Evolutionary conservation across 1,140 invertebrate species (phyloP), one percentile per base, ranked within the genome.

Genomic region (Heliothis subflexa): DNA sequence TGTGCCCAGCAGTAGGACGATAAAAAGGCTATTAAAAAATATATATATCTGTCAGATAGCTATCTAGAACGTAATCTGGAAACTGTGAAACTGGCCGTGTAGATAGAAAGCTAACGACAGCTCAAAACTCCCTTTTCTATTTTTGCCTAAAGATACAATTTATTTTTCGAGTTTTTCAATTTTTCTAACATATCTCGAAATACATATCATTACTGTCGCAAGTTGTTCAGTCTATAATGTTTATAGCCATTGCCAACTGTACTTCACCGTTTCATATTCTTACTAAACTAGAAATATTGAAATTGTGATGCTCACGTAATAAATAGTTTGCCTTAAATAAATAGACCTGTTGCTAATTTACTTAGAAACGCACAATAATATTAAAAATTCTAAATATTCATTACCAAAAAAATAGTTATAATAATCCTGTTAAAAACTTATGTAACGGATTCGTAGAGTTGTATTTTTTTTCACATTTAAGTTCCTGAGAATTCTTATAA

Each of bases 171-270:
- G 18, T 52, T 70, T 70, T 25, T 12, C 50, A 49, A 57, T 55
- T 57, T 49, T 55, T 72, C 40, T 72, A n/a, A 72, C 70, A 72
- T 72, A 72, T 72, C 70, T 72, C 47, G 52, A 72, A 25, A 72
- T 72, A 72, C 70, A 72, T 72, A 72, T 72, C 70, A 72, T 21
- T 57, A 40, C 10, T 16, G 11, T 45, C 28, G 55, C 40, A 16
- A 33, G 21, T 14, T 59, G 47, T 52, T 52, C 25, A 70, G 54
- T 54, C 50, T 3, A 52, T 12, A 70, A 33, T 52, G 52, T 54
- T 54, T 33, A 28, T 52, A 70, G 25, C 21, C 61, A 64, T 70
- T 70, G 25, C 66, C 25, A 50, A 68, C 64, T 68, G 11, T 14
- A 28, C 21, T 16, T 50, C 21, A 49, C 47, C 21, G 45, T 66